These are phyloP conservation scores for Cydia splendana DNA, from an alignment of 1,140 invertebrate genomes.

Conservation along the genomic window DNA sequence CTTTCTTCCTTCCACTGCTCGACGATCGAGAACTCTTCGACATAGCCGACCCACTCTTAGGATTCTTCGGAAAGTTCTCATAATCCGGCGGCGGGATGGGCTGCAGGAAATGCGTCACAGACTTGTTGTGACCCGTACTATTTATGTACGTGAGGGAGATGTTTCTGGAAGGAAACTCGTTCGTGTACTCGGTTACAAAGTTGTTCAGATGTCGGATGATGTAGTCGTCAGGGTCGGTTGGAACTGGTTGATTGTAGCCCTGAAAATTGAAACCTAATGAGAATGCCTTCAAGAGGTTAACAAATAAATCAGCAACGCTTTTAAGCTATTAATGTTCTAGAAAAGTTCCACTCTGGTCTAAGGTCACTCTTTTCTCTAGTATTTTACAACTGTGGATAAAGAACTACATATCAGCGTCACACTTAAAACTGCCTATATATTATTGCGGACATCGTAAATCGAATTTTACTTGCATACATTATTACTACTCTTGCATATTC, in stretches of 20 bases:
- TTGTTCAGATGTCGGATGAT: conserved; percentile 65
- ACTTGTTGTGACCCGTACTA: conserved; percentile 62
- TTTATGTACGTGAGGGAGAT: conserved; percentile 66
- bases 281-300: background rate
- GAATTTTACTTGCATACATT: no score
- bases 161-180: conserved; percentile 64
- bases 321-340: no score
- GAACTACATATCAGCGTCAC: no score
- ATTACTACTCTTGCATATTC: no score
- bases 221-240: conserved; percentile 49
- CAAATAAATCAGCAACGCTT: background rate
- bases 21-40: conserved; percentile 65
- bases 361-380: no score
- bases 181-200: conserved; percentile 61
- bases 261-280: conserved; percentile 36
- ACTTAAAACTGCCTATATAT: no score
- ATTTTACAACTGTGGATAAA: no score
- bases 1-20: conserved; percentile 51
- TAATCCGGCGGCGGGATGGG: conserved; percentile 56
- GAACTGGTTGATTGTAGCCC: conserved; percentile 55
- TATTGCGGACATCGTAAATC: no score
- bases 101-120: conserved; percentile 65
- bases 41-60: conserved; percentile 55
- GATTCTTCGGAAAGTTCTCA: conserved; percentile 58
- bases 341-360: no score